These are phyloP conservation scores for Nemopilema nomurai DNA, from an alignment of 30 jellyfish, hydroid and myxozoan species.

Conservation along the genomic window DNA sequence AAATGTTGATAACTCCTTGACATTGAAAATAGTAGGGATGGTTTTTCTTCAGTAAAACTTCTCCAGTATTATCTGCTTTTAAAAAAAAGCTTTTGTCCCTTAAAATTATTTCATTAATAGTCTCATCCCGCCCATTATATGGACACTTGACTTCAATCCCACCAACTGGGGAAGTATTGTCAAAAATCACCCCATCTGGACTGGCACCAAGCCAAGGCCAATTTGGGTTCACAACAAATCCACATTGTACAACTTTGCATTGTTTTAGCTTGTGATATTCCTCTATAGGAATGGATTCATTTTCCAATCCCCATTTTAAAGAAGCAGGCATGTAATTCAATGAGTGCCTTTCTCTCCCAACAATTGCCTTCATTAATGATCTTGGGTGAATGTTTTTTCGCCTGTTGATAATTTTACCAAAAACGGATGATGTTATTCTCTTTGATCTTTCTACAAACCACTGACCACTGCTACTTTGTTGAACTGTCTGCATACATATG, in stretches of 20 bases:
- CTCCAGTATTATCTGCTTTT: neutral
- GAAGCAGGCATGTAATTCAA: slow-evolving; percentile 12
- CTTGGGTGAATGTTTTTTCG: slow-evolving; percentile 36
- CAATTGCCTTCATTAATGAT: slow-evolving; percentile 2
- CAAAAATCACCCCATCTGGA: slow-evolving; percentile 9
- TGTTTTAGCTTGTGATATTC: neutral
- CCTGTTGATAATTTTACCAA: slow-evolving; percentile 42
- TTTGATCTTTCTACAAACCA: slow-evolving; percentile 55
- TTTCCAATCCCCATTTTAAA: slow-evolving; percentile 1
- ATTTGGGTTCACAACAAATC: neutral
- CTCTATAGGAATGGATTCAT: slow-evolving; percentile 3
- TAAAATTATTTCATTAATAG: slow-evolving; percentile 4
- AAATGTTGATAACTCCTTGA: slow-evolving; percentile 57
- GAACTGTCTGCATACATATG: slow-evolving; percentile 5
- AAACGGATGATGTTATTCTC: slow-evolving; percentile 54
- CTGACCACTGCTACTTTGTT: slow-evolving; percentile 3
- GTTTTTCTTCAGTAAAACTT: slow-evolving; percentile 32
- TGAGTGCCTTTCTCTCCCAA: slow-evolving; percentile 22
- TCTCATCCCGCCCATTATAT: slow-evolving; percentile 1
- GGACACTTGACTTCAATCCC: slow-evolving; percentile 55
- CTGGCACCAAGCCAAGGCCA: slow-evolving; percentile 12
- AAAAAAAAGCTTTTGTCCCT: slow-evolving; percentile 50
- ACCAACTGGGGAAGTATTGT: neutral
- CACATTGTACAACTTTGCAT: neutral
- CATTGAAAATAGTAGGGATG: slow-evolving; percentile 39